Base-by-base conservation (phyloP, 2,888 invertebrate species). In the Agonopterix heracliana region DNA sequence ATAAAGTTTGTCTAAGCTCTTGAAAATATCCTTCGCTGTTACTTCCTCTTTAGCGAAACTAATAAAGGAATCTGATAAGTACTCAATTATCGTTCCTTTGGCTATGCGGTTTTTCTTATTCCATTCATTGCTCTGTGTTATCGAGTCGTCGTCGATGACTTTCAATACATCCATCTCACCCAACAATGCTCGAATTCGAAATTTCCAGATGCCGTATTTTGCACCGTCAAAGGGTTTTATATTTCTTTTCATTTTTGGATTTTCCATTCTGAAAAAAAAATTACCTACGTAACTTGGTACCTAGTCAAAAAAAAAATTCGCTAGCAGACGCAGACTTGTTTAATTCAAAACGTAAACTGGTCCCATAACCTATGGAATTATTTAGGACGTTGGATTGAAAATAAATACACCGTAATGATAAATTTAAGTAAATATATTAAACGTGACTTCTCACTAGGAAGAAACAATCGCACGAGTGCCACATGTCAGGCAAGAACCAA, bases 161-260 rank as follows among this genome's bases (percentile, higher is more conserved):
- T 56, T 56, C 7, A 65, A 40, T 2, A 64, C 51, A 12, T 63
- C 49, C 61, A 73, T 41, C 59, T 63, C 61, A n/a, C 42, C 51
- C 12, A 61, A 45, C 17, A 62, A 52, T 0, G 59, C 52, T 4
- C 57, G 55, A 14, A 61, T 54, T 35, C 63, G 40, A 50, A 61
- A 60, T 48, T 61, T 61, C 60, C 64, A 61, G 0, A 57, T 44
- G 35, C 58, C 59, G 11, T 61, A 61, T 44, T 58, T 60, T 48
- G 57, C 59, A 0, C 57, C 61, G 35, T 57, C 45, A 11, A 62
- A 59, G 0, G 55, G 54, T 49, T 57, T 55, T 2, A 58, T 58
- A 48, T 60, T 59, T 8, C 57, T 34, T 48, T 57, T 56, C 8
- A 2, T 12, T 11, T 41, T 41, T 2, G 10, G 3, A 35, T 41